Percentiles rank a stretch among this genome's conserved stretches.
Conservation (phyloP, 2,113 vertebrate genomes). For the Holacanthus passer region DNA sequence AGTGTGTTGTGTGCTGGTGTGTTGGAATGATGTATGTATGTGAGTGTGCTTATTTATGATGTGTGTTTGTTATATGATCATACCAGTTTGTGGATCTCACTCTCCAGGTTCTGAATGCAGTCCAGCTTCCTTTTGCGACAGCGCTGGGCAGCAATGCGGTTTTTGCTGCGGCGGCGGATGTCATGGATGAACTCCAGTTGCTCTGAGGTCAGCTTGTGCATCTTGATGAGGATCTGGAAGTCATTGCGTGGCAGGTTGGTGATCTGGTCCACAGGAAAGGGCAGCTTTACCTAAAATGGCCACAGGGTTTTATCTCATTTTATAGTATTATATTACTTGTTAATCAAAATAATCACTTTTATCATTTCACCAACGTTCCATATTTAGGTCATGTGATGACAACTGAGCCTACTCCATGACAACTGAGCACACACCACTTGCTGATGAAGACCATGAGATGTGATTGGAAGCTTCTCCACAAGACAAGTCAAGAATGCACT, state of each 20-base stretch:
- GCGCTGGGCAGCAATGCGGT: constrained; percentile 95
- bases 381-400: too few relatives aligned
- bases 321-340: neutral
- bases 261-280: constrained; percentile 96
- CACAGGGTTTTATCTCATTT: neutral
- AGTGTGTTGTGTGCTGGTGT: too few relatives aligned
- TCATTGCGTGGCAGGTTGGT: constrained; percentile 97
- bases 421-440: too few relatives aligned
- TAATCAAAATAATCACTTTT: neutral
- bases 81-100: constrained; percentile 95
- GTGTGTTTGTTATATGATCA: neutral
- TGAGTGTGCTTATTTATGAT: neutral
- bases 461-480: too few relatives aligned
- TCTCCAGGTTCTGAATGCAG: constrained; percentile 96
- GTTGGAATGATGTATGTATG: neutral
- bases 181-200: constrained; percentile 97
- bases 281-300: constrained; percentile 90
- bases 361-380: too few relatives aligned
- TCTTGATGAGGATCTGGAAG: constrained; percentile 98
- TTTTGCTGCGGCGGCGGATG: constrained; percentile 94
- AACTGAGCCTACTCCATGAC: too few relatives aligned
- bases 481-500: too few relatives aligned
- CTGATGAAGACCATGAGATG: too few relatives aligned
- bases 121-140: constrained; percentile 97
- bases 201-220: constrained; percentile 96